phyloP scores from a whole-genome alignment of 2,797 vertebrate species.

The Rhadinocentrus ornatus region DNA sequence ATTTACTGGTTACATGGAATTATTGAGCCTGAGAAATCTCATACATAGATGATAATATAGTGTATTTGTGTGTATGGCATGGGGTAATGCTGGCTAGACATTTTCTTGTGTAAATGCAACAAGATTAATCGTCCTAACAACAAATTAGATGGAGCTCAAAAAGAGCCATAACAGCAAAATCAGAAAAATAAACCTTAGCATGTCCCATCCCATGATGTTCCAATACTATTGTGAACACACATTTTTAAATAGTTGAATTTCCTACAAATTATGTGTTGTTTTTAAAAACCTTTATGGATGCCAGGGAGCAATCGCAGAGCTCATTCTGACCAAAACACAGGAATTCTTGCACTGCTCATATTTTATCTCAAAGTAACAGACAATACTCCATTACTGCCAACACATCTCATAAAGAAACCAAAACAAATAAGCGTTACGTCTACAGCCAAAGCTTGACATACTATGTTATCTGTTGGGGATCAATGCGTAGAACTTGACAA shows the following conservation, averaged over 20 bases:
- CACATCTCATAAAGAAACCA: no score
- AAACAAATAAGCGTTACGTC: background rate
- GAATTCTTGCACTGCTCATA: no score
- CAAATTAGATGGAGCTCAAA: constrained; percentile 35
- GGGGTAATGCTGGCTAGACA: constrained; percentile 54
- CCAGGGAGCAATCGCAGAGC: no score
- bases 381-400: no score
- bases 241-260: background rate
- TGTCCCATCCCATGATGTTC: constrained; percentile 11
- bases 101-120: constrained; percentile 59
- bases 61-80: constrained; percentile 17
- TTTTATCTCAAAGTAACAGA: no score
- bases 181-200: constrained; percentile 16
- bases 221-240: background rate
- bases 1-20: constrained; percentile 10
- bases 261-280: background rate
- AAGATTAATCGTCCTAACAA: constrained; percentile 66
- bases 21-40: constrained; percentile 53
- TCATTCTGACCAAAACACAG: no score
- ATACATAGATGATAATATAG: constrained; percentile 59
- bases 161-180: constrained; percentile 49
- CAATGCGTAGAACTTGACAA: no score
- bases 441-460: no score
- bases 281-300: background rate
- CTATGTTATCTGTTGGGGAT: no score